Base-by-base conservation (phyloP, 2,888 invertebrate species). In the Gastracanthus pulcherrimus region DNA sequence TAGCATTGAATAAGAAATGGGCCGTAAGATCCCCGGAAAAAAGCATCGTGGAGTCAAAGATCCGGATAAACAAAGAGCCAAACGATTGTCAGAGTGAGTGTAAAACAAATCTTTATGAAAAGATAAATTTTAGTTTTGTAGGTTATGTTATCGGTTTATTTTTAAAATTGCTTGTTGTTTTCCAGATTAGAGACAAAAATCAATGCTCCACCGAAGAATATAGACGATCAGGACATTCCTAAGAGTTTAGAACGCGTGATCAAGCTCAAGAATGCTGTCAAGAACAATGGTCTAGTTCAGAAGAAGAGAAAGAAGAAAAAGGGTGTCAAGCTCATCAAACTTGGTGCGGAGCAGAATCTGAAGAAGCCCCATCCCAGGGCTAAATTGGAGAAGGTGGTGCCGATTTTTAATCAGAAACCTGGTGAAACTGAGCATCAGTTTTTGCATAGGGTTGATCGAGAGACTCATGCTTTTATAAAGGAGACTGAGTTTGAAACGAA, bases 1-100 rank as follows among this genome's bases (percentile, higher is more conserved):
- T 80, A 80, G 55, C 76, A 62, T 72, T 72, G 71, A 41, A 7
- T 60, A 72, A 34, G 83, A 90, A 90, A 95, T 95, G 95, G 94
- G 95, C 66, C 92, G 96, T 67, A 97, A 96, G 94, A 97, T 97
- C 88, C 96, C 96, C 34, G 95, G 95, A 34, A 95, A 95, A 86
- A 97, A 96, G 90, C 97, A 97, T 88, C 94, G 94, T 83, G 96
- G 96, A 29, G 93, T 96, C 1, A 95, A 95, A 88, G 96, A 97
- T 92, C 96, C 96, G 1, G 90, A 95, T 31, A 94, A 94, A 87
- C 97, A 97, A 90, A 93, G 93, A 84, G 94, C 93, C 7, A 92
- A 92, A 86, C 93, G 95, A 83, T 90, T 94, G 69, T 92, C 93
- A 86, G 94, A 93, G 97, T 96, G 93, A 87, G 89, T 90, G 34